These are phyloP conservation scores for Hydrozoanthus tunicans DNA, from an alignment of 64 coral and sea anemone genomes.

Conservation along the genomic window DNA sequence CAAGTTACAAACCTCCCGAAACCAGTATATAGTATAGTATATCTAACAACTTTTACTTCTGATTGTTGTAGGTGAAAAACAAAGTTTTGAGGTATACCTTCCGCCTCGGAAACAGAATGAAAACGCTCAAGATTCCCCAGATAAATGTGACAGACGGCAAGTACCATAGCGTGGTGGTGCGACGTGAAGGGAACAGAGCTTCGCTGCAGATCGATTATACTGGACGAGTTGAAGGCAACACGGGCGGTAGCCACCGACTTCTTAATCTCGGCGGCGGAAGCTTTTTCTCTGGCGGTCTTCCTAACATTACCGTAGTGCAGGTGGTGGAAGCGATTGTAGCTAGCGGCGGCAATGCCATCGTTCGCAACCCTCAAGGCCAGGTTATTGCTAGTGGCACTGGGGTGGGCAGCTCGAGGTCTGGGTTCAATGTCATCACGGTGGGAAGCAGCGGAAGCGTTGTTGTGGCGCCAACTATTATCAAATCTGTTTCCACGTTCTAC, in stretches of 20 bases:
- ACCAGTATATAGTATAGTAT: background rate
- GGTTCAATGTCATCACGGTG: constrained; percentile 48
- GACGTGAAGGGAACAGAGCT: constrained; percentile 76
- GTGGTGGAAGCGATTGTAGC: constrained; percentile 83
- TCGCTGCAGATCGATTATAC: constrained; percentile 86
- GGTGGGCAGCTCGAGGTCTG: background rate
- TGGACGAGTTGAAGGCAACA: constrained; percentile 75
- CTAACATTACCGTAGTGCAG: constrained; percentile 79
- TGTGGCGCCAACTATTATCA: background rate
- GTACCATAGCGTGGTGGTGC: constrained; percentile 82
- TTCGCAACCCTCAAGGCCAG: constrained; percentile 70
- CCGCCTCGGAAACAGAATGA: constrained; percentile 80
- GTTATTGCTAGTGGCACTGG: constrained; percentile 64
- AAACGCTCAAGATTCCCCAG: constrained; percentile 76
- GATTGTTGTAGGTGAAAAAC: constrained; percentile 74
- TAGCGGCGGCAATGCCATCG: constrained; percentile 81
- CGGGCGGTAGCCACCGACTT: constrained; percentile 69
- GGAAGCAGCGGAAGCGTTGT: constrained; percentile 1
- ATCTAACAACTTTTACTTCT: background rate
- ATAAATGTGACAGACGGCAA: constrained; percentile 82
- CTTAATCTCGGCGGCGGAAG: constrained; percentile 87
- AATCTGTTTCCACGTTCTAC: too few species aligned
- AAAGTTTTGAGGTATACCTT: constrained; percentile 78
- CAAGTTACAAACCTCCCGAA: too few species aligned
- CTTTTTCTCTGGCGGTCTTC: constrained; percentile 89